Percentiles rank a stretch among this genome's conserved stretches.
These are phyloP conservation scores for Tricholauxania praeusta DNA, from an alignment of 2,888 invertebrate genomes.

Conservation along the genomic window DNA sequence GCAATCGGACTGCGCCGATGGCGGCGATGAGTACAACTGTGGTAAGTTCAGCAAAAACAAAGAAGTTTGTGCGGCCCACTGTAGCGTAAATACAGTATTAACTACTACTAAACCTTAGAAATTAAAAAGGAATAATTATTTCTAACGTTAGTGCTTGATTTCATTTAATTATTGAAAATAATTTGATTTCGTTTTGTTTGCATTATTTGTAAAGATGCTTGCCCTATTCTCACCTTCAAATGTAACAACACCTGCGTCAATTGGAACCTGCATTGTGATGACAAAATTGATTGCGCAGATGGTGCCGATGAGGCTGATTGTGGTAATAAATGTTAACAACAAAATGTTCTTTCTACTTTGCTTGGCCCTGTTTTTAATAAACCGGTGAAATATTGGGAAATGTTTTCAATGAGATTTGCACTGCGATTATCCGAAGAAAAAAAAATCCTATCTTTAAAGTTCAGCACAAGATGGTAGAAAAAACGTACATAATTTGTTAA, in stretches of 20 bases:
- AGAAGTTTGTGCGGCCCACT: too few relatives aligned
- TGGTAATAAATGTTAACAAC: slow-evolving; percentile 54
- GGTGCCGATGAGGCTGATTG: slow-evolving; percentile 70
- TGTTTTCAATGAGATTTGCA: too few relatives aligned
- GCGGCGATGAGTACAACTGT: slow-evolving; percentile 75
- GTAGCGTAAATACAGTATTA: too few relatives aligned
- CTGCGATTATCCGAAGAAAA: too few relatives aligned
- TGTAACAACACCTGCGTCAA: slow-evolving; percentile 70
- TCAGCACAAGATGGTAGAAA: too few relatives aligned
- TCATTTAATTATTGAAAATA: not conserved
- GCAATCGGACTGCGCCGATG: slow-evolving; percentile 70
- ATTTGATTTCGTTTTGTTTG: slow-evolving; percentile 8
- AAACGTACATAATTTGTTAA: too few relatives aligned
- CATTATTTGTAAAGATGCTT: slow-evolving; percentile 42
- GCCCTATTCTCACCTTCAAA: slow-evolving; percentile 49
- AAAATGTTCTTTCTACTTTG: too few relatives aligned
- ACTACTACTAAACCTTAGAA: too few relatives aligned
- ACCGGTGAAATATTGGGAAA: too few relatives aligned
- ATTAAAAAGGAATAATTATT: too few relatives aligned
- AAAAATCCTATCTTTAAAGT: too few relatives aligned
- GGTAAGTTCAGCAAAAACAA: slow-evolving; percentile 62
- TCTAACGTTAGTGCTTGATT: slow-evolving; percentile 11
- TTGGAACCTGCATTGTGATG: slow-evolving; percentile 71
- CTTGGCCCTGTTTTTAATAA: too few relatives aligned
- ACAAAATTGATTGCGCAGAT: slow-evolving; percentile 72